Percentiles rank a stretch among this genome's conserved stretches.
phyloP scores from a whole-genome alignment of 2,888 invertebrate species.

The Eugnorisma glareosa region DNA sequence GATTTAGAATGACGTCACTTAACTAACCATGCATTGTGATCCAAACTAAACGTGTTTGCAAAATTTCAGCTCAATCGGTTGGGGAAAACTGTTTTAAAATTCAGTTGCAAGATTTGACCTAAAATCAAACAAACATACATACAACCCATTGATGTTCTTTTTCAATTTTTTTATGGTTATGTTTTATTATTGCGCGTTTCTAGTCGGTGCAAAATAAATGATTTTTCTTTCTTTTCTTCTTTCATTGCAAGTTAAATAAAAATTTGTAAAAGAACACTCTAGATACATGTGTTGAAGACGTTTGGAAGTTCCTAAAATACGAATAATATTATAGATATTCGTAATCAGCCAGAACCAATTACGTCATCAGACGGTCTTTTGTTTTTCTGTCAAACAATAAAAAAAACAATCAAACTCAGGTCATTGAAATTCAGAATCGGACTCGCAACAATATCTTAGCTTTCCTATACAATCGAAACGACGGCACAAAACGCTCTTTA shows the following conservation, averaged over 20 bases:
- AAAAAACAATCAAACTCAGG: constrained; percentile 1
- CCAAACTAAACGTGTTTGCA: not conserved
- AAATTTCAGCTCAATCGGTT: not conserved
- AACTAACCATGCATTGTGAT: not conserved
- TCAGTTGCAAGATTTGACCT: not conserved
- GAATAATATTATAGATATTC: not conserved
- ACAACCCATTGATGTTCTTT: too few species aligned
- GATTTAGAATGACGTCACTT: not conserved
- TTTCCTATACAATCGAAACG: constrained; percentile 28
- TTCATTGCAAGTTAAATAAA: not conserved
- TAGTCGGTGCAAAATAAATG: too few species aligned
- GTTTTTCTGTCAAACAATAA: not conserved
- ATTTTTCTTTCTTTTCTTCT: too few species aligned
- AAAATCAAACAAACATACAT: not conserved
- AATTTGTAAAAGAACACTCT: not conserved
- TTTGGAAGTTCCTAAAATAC: not conserved
- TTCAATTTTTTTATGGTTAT: too few species aligned
- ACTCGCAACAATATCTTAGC: constrained; percentile 13
- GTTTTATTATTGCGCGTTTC: too few species aligned
- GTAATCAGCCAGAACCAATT: not conserved
- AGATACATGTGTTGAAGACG: not conserved
- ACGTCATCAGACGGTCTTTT: not conserved
- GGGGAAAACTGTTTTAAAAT: not conserved
- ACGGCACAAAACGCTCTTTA: constrained; percentile 13
- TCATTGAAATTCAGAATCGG: constrained; percentile 10